These are phyloP conservation scores for Opisthograptis luteolata DNA, from an alignment of 2,888 invertebrate genomes.

Conservation along the genomic window DNA sequence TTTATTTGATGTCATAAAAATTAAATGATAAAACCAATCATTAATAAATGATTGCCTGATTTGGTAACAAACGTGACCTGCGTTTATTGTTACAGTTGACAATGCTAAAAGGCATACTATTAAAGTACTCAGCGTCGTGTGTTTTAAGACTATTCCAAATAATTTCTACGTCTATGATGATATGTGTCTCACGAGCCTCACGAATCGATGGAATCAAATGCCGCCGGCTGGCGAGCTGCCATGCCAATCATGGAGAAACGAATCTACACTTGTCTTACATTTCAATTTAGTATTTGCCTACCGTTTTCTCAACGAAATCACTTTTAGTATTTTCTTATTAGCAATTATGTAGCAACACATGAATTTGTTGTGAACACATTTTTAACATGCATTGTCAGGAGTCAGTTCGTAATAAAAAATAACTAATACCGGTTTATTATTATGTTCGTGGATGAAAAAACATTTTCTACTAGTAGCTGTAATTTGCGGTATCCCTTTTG, in stretches of 20 bases:
- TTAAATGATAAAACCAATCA: slow-evolving; percentile 48
- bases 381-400: too few relatives aligned
- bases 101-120: neutral
- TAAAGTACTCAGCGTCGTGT: slow-evolving; percentile 6
- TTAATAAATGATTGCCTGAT: slow-evolving; percentile 30
- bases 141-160: slow-evolving; percentile 5
- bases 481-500: too few relatives aligned
- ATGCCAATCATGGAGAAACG: slow-evolving; percentile 69
- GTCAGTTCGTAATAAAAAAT: too few relatives aligned
- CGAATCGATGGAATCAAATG: slow-evolving; percentile 3
- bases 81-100: slow-evolving; percentile 24
- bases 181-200: slow-evolving; percentile 13
- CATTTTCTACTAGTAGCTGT: too few relatives aligned
- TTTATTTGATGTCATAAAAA: slow-evolving; percentile 49
- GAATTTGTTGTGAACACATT: too few relatives aligned
- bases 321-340: neutral
- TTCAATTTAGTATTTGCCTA: slow-evolving; percentile 49
- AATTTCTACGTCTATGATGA: slow-evolving; percentile 8
- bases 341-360: neutral
- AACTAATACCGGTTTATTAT: too few relatives aligned
- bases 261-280: slow-evolving; percentile 47
- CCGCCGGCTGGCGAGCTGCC: slow-evolving; percentile 49
- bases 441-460: too few relatives aligned
- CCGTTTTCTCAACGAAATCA: slow-evolving; percentile 22
- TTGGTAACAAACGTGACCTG: slow-evolving; percentile 43